These are phyloP conservation scores for Dione juno DNA, from an alignment of 2,888 invertebrate genomes.

Conservation along the genomic window DNA sequence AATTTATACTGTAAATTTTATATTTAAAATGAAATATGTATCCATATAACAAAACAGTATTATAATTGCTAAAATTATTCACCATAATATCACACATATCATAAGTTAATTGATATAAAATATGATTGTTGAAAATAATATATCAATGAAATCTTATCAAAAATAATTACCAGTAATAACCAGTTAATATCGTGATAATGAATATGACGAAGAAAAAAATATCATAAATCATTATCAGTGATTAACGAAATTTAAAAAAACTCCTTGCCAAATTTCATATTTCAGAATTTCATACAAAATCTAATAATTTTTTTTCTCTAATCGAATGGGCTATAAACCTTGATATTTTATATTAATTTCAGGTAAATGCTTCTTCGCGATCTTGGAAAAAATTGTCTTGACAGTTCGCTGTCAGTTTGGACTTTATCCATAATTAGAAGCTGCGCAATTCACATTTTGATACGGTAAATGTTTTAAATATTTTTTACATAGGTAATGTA, in stretches of 20 bases:
- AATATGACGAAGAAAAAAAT: background rate
- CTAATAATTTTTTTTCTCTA: no score
- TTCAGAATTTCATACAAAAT: no score
- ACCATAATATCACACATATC: no score
- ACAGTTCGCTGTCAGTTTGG: no score
- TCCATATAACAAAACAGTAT: background rate
- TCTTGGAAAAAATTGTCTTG: no score
- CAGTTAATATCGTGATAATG: background rate
- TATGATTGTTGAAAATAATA: background rate
- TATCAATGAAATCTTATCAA: background rate
- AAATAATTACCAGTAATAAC: background rate
- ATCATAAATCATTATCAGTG: background rate
- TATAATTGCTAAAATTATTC: background rate
- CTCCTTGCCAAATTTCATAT: no score
- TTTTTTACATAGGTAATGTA: no score
- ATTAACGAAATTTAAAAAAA: background rate
- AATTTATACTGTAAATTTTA: no score
- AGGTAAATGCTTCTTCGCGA: no score
- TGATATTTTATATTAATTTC: no score
- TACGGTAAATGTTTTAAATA: background rate
- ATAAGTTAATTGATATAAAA: background rate
- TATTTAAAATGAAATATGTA: background rate
- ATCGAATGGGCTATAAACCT: no score
- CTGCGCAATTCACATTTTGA: background rate
- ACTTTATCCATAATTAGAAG: background rate